Conservation (phyloP, 2,113 vertebrate genomes). For the Pteronura brasiliensis region DNA sequence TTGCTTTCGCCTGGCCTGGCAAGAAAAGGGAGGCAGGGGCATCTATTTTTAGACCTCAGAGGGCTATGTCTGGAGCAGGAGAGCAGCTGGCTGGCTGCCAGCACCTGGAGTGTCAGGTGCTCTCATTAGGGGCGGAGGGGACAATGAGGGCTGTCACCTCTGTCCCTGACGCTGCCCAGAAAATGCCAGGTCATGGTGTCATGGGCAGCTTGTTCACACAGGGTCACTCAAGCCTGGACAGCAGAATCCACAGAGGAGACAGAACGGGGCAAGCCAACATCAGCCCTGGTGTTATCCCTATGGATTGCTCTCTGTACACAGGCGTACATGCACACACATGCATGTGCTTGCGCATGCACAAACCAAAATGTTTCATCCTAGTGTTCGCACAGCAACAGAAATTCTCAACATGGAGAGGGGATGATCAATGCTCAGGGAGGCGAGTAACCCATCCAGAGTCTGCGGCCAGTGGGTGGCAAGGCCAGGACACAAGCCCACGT, state of each 20-base stretch:
- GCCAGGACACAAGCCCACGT: not conserved
- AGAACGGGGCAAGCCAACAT: not conserved
- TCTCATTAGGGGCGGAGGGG: not conserved
- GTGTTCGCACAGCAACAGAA: not conserved
- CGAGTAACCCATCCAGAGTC: no score
- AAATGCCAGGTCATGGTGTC: not conserved
- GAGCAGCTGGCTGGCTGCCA: not conserved
- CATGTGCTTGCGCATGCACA: rapidly evolving
- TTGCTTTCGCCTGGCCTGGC: not conserved
- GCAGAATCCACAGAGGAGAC: not conserved
- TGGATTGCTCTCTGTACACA: no score
- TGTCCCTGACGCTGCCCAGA: not conserved
- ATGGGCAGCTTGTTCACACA: not conserved
- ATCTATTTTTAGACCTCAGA: slow-evolving; percentile 2
- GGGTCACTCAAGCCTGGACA: not conserved
- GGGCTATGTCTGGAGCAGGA: not conserved
- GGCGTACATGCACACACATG: not conserved
- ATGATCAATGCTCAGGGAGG: not conserved
- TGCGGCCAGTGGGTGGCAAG: not conserved
- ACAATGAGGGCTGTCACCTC: not conserved
- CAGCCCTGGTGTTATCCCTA: no score
- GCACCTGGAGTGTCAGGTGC: not conserved
- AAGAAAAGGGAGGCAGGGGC: not conserved
- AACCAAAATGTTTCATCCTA: not conserved
- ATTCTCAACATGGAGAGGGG: not conserved